Evolutionary conservation across 1,140 invertebrate genomes (phyloP).

Genomic region (Bombus cullumanus): DNA sequence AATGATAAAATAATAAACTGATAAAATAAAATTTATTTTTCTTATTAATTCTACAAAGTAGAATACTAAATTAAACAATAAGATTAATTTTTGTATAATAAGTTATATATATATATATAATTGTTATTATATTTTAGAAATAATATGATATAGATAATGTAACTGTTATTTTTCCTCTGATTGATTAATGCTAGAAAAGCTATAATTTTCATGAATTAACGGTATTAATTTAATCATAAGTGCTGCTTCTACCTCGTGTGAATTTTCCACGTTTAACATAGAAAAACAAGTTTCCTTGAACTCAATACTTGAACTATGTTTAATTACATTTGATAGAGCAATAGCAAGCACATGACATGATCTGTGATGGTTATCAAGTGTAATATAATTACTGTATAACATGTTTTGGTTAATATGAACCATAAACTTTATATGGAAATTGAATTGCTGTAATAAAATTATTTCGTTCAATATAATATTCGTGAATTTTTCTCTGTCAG

Average conservation of each 20-base stretch:
- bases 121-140: neutral
- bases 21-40: neutral
- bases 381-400: slow-evolving; percentile 56
- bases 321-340: slow-evolving; percentile 65
- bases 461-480: slow-evolving; percentile 57
- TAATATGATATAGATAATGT: neutral
- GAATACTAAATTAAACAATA: neutral
- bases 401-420: slow-evolving; percentile 44
- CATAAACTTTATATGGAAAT: slow-evolving; percentile 66
- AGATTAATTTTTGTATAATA: neutral
- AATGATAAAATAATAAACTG: no score
- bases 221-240: slow-evolving; percentile 61
- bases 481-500: slow-evolving; percentile 57
- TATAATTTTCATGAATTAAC: slow-evolving; percentile 62
- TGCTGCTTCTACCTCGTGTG: slow-evolving; percentile 45
- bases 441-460: slow-evolving; percentile 33
- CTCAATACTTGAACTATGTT: slow-evolving; percentile 65
- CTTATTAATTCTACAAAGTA: neutral
- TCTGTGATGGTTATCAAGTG: slow-evolving; percentile 55
- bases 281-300: slow-evolving; percentile 70
- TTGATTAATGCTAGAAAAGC: neutral
- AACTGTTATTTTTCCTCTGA: neutral
- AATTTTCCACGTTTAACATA: slow-evolving; percentile 54
- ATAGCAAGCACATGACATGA: slow-evolving; percentile 67
- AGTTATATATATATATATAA: neutral